Percentiles rank a stretch among this genome's conserved stretches.
Evolutionary conservation across 2,113 vertebrate species (phyloP).

Genomic region (Charina bottae): DNA sequence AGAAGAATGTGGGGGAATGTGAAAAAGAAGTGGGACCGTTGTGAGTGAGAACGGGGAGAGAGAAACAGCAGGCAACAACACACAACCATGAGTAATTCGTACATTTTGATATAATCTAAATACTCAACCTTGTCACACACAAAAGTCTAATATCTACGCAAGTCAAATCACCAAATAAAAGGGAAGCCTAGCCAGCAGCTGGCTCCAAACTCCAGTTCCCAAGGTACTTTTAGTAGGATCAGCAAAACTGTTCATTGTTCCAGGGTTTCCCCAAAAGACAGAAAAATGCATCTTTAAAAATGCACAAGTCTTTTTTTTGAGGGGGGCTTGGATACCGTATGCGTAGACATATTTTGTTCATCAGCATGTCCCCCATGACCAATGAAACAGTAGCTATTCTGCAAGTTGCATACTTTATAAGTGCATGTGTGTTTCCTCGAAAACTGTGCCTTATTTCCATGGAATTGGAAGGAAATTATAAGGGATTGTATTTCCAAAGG

Average conservation of each 20-base stretch:
- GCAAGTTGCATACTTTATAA: not conserved
- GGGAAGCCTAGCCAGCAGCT: slow-evolving; percentile 20
- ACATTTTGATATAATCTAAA: not conserved
- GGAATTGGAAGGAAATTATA: not conserved
- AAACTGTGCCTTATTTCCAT: not conserved
- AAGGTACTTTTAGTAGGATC: not conserved
- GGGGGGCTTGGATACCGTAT: not conserved
- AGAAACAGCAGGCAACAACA: not conserved
- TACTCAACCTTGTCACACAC: not conserved
- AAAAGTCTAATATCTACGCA: not conserved
- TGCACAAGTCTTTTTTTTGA: not conserved
- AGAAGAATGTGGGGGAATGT: fast-evolving
- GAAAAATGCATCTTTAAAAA: not conserved
- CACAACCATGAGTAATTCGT: not conserved
- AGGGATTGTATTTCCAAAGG: not conserved
- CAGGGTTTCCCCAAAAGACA: not conserved
- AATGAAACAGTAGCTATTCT: not conserved
- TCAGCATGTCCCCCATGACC: not conserved
- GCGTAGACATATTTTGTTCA: not conserved
- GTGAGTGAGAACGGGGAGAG: not conserved
- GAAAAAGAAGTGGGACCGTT: not conserved
- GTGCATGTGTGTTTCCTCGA: not conserved
- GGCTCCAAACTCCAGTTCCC: not conserved
- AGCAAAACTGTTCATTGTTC: slow-evolving; percentile 26
- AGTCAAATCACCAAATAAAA: not conserved